Base-by-base conservation (phyloP, 2,113 vertebrate genomes). In the Oreochromis spilurus region DNA sequence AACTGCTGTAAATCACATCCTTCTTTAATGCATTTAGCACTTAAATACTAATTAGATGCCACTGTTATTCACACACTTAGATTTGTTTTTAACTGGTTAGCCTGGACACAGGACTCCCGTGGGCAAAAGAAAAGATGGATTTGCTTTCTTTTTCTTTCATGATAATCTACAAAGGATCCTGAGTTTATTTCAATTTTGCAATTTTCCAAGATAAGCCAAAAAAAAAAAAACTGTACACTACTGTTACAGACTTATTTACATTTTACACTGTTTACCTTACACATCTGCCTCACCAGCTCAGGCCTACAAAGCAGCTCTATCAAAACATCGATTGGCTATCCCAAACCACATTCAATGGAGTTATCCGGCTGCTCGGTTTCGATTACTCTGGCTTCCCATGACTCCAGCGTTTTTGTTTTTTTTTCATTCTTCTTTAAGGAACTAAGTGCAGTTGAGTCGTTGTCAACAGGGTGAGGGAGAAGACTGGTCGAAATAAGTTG, bases 381-480 rank as follows among this genome's bases (percentile, higher is more conserved):
- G 92, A 95, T 85, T 96, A 10, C 81, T 94, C 13, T 52, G 60
- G 93, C 67, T 95, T 95, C 6, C 77, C 13, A 4, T 38, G 34
- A 84, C 45, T 86, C 84, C 85, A 58, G 12, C 84, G 29, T 79
- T 88, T 90, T 84, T n/a, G n/a, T n/a, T n/a, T 17, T 26, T 43
- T 13, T 13, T 2, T 0, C 8, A 38, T 88, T 91, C 82, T 87
- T 55, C 90, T 88, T 92, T 86, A 89, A 95, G 95, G 95, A 96
- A 94, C 92, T 95, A 87, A 21, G 31, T 84, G 9, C 88, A 90
- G 85, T 75, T 16, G 40, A 85, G 16, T 34, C 82, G 84, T 92
- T 96, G 94, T 96, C 93, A 96, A 95, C 94, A 94, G 94, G 87
- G 92, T 85, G 83, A 52, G 84, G 40, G 80, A 89, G 81, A 5